A percentile compares a stretch with the other conserved stretches of the same genome.
These are phyloP conservation scores for Austrofundulus limnaeus DNA, from an alignment of 2,113 vertebrate genomes.

Conservation along the genomic window DNA sequence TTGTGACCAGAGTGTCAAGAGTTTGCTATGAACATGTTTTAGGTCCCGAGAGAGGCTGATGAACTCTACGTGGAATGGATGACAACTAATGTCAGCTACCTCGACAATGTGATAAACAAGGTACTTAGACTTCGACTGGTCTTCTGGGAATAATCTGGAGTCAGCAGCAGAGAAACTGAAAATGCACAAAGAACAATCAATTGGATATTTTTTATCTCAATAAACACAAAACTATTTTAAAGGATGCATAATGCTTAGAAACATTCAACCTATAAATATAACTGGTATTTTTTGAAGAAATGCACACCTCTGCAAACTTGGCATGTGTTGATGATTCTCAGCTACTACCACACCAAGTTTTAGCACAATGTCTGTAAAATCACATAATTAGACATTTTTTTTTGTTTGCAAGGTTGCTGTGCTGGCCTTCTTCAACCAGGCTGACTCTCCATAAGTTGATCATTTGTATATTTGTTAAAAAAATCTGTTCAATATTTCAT, in stretches of 20 bases:
- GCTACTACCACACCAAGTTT: too few species aligned
- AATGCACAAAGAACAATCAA: neutral
- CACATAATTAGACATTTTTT: too few species aligned
- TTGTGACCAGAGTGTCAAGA: constrained; percentile 35
- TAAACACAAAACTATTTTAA: neutral
- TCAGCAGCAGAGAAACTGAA: constrained; percentile 17
- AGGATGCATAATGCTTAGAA: neutral
- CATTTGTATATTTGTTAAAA: too few species aligned
- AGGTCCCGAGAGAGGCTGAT: constrained; percentile 17
- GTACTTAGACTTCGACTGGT: constrained; percentile 23
- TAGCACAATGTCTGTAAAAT: too few species aligned
- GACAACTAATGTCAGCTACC: constrained; percentile 28
- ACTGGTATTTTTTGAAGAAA: too few species aligned
- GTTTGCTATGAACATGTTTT: constrained; percentile 31
- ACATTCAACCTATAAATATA: too few species aligned
- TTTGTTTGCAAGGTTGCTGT: too few species aligned
- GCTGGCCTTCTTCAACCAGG: too few species aligned
- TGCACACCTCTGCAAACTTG: too few species aligned
- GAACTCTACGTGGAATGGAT: constrained; percentile 36
- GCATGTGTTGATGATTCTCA: too few species aligned
- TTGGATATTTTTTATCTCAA: neutral
- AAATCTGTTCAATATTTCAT: too few species aligned
- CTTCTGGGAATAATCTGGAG: constrained; percentile 31
- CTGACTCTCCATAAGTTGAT: too few species aligned
- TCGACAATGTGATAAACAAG: constrained; percentile 46